Percentiles rank a stretch among this genome's conserved stretches.
Conservation (phyloP, 2,888 invertebrate genomes). For the Noctua janthina region DNA sequence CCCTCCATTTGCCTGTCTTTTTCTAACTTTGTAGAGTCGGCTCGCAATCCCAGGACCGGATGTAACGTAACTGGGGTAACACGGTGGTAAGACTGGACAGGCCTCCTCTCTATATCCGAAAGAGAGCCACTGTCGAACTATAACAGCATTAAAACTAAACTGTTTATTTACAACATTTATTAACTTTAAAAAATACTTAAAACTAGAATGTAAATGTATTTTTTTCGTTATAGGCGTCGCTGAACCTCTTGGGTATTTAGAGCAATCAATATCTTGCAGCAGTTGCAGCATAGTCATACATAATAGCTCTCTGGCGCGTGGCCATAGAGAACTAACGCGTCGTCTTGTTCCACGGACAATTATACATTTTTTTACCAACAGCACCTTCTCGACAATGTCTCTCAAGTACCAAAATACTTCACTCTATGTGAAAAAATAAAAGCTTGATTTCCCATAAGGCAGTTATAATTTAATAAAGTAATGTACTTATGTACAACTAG, state of each 20-base stretch:
- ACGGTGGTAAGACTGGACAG: background rate
- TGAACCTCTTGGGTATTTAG: background rate
- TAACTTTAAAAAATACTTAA: conserved; percentile 45
- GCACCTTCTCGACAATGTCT: background rate
- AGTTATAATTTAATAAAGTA: conserved; percentile 40
- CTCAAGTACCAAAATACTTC: background rate
- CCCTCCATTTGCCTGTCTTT: background rate
- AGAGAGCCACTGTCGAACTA: background rate
- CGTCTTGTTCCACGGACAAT: background rate
- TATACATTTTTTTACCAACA: background rate
- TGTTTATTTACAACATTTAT: conserved; percentile 45
- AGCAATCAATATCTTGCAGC: background rate
- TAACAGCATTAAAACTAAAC: conserved; percentile 2
- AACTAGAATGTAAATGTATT: conserved; percentile 30
- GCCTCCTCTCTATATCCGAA: background rate
- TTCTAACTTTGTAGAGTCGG: background rate
- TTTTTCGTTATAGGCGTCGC: background rate
- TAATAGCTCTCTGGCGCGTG: background rate
- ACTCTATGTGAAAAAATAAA: conserved; percentile 28
- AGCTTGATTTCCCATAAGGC: conserved; percentile 8
- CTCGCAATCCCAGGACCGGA: background rate
- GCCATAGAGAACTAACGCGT: background rate
- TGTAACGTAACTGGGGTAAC: background rate
- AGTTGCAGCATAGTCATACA: background rate
- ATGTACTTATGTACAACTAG: conserved; percentile 55